Evolutionary conservation across 2,797 vertebrate species (phyloP).

Genomic region (Chaenodraco wilsoni): DNA sequence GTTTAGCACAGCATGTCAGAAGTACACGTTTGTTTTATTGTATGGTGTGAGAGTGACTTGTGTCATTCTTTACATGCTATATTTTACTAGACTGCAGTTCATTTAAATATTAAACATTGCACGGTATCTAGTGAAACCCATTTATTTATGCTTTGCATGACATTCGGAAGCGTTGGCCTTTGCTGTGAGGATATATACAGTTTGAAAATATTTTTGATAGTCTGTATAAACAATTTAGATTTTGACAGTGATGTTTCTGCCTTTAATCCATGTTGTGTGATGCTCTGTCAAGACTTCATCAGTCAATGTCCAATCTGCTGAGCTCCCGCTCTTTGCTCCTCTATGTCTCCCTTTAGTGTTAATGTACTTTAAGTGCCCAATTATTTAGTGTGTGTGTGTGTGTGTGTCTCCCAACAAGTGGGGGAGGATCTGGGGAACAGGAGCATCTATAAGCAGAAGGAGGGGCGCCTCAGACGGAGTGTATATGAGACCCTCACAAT

Average conservation of each 20-base stretch:
- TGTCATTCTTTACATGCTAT: not conserved
- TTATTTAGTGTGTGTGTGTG: conserved; percentile 71
- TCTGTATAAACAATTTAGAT: not conserved
- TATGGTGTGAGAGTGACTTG: not conserved
- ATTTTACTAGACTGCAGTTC: not conserved
- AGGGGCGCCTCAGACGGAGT: conserved; percentile 61
- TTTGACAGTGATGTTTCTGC: not conserved
- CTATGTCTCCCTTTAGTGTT: conserved; percentile 62
- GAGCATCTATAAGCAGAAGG: conserved; percentile 47
- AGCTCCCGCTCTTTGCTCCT: conserved; percentile 50
- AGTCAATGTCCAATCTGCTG: conserved; percentile 55
- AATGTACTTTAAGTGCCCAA: conserved; percentile 68
- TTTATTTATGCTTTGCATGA: not conserved
- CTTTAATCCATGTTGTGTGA: conserved; percentile 4
- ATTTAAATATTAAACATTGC: not conserved
- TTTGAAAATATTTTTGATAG: not conserved
- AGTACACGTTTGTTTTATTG: not conserved
- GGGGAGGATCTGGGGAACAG: conserved; percentile 35
- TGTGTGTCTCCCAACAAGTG: conserved; percentile 45
- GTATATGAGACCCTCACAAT: conserved; percentile 72
- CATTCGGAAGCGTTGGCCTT: not conserved
- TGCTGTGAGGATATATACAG: not conserved
- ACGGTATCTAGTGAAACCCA: not conserved
- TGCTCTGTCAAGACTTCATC: conserved; percentile 38
- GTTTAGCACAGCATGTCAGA: not conserved